Base-by-base conservation (phyloP, 2,888 invertebrate species). In the Epinotia bilunana region DNA sequence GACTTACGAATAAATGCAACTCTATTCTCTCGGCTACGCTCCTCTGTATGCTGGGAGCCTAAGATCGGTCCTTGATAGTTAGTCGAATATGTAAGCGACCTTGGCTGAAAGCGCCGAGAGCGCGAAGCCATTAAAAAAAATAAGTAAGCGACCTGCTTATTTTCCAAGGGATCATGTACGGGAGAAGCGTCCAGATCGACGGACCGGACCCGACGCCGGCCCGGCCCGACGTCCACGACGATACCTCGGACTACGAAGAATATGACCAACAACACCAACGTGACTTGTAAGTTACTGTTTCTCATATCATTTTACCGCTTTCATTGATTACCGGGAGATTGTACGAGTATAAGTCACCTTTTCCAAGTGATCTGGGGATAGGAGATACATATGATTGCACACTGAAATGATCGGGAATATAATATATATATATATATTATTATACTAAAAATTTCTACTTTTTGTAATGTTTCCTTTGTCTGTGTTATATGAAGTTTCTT, bases 201-300 rank as follows among this genome's bases (percentile, higher is more conserved):
- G 77, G 58, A 76, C 74, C 81, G 18, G 87, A 87, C 58, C 84
- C 86, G 64, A 85, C 87, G 73, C 86, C 84, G 0, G 82, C 84
- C 23, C 86, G 87, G 33, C 53, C 3, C 3, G 5, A 7, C 49
- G 81, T 83, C 2, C 75, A 63, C 23, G 77, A 70, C 0, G 80
- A 79, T 7, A 83, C 76, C 62, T 78, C 77, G 0, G 83, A 82
- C 62, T 79, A 78, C 28, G 84, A 84, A 1, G 49, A 74, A 3
- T 83, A 77, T 73, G 80, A 80, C 13, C 76, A 77, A 13, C 78
- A 16, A 13, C 78, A 16, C 0, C 76, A 77, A 7, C 46, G 78
- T 4, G 80, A 84, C n/a, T 80, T 77, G 87, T 87, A 79, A 64
- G 82, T 69, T 70, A 13, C 16, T 7, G 12, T 53, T 12, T 53